Evolutionary conservation across 2,113 vertebrate genomes (phyloP).

Genomic region (Craseonycteris thonglongyai): DNA sequence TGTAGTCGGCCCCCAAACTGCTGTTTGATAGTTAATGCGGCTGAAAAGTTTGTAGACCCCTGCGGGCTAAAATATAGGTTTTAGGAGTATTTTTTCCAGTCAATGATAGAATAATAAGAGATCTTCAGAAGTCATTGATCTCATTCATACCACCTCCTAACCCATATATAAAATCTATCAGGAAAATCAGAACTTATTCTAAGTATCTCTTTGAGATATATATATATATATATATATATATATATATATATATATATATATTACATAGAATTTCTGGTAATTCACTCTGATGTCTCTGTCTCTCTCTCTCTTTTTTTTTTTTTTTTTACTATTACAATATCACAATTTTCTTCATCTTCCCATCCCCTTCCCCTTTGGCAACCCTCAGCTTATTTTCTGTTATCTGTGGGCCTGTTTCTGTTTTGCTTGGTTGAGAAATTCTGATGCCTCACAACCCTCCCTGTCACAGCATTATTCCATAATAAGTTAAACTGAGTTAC

Average conservation of each 20-base stretch:
- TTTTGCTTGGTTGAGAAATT: neutral
- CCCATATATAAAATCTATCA: neutral
- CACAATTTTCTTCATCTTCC: no score
- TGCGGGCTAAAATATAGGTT: neutral
- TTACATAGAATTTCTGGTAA: neutral
- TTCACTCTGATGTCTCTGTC: neutral
- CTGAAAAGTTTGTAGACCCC: no score
- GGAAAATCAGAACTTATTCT: neutral
- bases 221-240: no score
- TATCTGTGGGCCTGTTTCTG: neutral
- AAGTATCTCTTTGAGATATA: neutral
- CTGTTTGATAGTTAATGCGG: no score
- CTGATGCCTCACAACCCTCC: neutral
- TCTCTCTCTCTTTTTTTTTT: no score
- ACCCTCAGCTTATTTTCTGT: neutral
- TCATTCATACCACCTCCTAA: neutral
- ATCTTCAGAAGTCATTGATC: neutral
- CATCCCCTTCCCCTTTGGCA: neutral
- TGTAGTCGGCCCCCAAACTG: no score
- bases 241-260: no score
- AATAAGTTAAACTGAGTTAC: neutral
- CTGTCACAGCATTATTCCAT: neutral
- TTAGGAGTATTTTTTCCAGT: neutral
- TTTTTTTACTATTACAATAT: neutral
- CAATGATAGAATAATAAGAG: neutral